These are phyloP conservation scores for Amphiprion clarkii DNA, from an alignment of 2,797 vertebrate genomes.

Conservation along the genomic window DNA sequence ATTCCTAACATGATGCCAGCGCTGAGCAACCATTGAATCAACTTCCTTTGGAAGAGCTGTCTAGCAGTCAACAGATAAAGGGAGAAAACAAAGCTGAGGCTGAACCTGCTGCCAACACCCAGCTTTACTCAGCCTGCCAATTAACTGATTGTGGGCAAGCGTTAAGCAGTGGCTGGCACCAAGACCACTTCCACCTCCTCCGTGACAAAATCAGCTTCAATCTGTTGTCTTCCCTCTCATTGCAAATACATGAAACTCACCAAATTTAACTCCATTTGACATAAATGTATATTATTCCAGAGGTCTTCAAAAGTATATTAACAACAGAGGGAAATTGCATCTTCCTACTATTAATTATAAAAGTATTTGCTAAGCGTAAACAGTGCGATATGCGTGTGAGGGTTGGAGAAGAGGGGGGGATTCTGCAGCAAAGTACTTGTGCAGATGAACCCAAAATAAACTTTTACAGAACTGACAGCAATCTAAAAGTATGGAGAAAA, in stretches of 20 bases:
- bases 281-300: not conserved
- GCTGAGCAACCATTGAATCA: slow-evolving; percentile 33
- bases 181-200: slow-evolving; percentile 42
- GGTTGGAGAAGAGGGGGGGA: too few relatives aligned
- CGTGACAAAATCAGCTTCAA: slow-evolving; percentile 17
- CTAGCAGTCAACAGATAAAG: slow-evolving; percentile 66
- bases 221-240: slow-evolving; percentile 2
- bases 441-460: too few relatives aligned
- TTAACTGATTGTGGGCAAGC: slow-evolving; percentile 68
- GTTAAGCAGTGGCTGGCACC: slow-evolving; percentile 40
- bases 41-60: slow-evolving; percentile 58
- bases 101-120: slow-evolving; percentile 59
- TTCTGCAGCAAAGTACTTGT: too few relatives aligned
- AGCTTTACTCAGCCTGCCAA: slow-evolving; percentile 70
- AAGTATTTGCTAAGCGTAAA: too few relatives aligned
- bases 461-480: too few relatives aligned
- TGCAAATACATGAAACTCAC: not conserved
- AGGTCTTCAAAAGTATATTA: too few relatives aligned
- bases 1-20: slow-evolving; percentile 52
- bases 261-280: not conserved
- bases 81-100: slow-evolving; percentile 59
- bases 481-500: too few relatives aligned
- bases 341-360: too few relatives aligned
- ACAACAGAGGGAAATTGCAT: too few relatives aligned
- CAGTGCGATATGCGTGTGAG: too few relatives aligned